phyloP scores from a whole-genome alignment of 1,140 invertebrate genomes.

The Drosophila sp. region DNA sequence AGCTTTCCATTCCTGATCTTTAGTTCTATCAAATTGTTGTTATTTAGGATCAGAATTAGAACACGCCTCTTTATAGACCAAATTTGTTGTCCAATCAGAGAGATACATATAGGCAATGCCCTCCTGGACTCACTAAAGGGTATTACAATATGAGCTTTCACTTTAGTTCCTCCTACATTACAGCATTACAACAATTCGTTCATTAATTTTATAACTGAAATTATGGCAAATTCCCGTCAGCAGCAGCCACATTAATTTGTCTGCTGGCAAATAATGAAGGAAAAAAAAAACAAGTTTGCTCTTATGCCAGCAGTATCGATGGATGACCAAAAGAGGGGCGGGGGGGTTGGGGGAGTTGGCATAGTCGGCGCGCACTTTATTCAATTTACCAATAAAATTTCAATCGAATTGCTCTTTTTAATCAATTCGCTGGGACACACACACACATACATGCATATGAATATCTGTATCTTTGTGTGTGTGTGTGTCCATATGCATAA shows the following conservation, averaged over 20 bases:
- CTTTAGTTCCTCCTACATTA: neutral
- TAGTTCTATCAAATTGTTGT: no score
- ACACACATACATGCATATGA: constrained; percentile 13
- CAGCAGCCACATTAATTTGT: constrained; percentile 51
- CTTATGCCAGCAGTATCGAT: neutral
- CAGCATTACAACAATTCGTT: constrained; percentile 11
- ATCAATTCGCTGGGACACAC: constrained; percentile 70
- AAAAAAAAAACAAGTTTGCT: constrained; percentile 41
- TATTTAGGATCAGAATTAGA: no score
- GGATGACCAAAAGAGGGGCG: neutral
- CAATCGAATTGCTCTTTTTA: constrained; percentile 82
- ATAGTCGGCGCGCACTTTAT: constrained; percentile 66
- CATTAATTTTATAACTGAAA: constrained; percentile 22
- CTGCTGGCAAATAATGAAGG: constrained; percentile 18
- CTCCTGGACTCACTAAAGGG: neutral
- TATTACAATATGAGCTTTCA: neutral
- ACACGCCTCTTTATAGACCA: no score
- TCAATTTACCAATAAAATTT: constrained; percentile 83
- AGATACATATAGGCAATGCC: no score
- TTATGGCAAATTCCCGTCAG: constrained; percentile 6
- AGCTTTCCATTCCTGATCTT: no score
- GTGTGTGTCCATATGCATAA: constrained; percentile 55
- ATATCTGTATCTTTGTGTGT: neutral
- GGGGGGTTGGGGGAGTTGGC: constrained; percentile 4
- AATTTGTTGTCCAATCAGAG: no score